Base-by-base conservation (phyloP, 2,113 vertebrate species). In the Myotis lucifugus region DNA sequence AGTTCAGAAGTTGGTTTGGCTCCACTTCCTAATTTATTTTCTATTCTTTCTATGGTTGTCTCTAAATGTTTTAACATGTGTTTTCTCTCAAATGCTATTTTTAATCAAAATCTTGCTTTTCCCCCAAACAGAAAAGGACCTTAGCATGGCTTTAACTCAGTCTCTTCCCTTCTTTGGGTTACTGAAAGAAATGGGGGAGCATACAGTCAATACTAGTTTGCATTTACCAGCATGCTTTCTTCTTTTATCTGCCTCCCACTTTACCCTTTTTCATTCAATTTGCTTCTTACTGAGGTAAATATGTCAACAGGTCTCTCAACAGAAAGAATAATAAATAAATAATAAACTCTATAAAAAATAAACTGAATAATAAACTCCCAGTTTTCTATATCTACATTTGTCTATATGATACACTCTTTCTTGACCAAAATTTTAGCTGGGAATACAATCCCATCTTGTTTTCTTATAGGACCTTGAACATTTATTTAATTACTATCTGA, bases 31-130 rank as follows among this genome's bases (percentile, higher is more conserved):
- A 67, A 78, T 83, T 91, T 52, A 76, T 40, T 61, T 88, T 88
- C 40, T 87, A n/a, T 66, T 82, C 9, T 69, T 78, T 89, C 37
- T 69, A 52, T 89, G 34, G 21, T 85, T 40, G 48, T 4, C 27
- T 52, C 86, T 88, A 88, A n/a, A 88, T 66, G 64, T 83, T 69
- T 94, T 72, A 66, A 77, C 23, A 29, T 52, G 17, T 74, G 32
- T 25, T 92, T 95, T 77, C 90, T 64, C 90, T 61, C 8, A 87
- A 91, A 86, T 18, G 48, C 27, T 91, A 52, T 46, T 94, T 95
- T 95, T 70, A 93, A 93, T 90, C 42, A 69, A 92, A 79, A 54
- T 50, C 17, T 52, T 90, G 29, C 77, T 34, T 56, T 50, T 54
- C 23, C 1, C 29, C 25, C 2, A 29, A 77, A 77, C 2, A 85